Conservation (phyloP, 1,140 invertebrate genomes). For the Luehdorfia chinensis region DNA sequence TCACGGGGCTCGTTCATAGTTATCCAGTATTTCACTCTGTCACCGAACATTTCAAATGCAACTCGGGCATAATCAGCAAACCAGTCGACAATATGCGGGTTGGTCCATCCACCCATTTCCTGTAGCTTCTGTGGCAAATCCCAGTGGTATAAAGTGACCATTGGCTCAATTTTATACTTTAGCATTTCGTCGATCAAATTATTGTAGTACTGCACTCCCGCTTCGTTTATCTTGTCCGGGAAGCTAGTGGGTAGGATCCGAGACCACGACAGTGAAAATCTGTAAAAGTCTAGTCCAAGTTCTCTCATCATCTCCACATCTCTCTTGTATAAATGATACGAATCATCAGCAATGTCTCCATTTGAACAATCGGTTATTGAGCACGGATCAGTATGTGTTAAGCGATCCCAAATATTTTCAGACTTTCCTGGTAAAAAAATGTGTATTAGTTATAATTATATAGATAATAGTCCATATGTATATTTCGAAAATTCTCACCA, state of each 20-base stretch:
- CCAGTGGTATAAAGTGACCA: conserved; percentile 83
- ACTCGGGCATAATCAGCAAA: conserved; percentile 80
- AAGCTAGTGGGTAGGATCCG: conserved; percentile 80
- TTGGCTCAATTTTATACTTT: conserved; percentile 72
- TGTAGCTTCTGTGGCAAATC: conserved; percentile 80
- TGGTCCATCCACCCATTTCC: conserved; percentile 81
- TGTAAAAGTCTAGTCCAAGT: conserved; percentile 76
- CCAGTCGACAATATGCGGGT: conserved; percentile 78
- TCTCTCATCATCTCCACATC: conserved; percentile 75
- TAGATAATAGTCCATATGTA: neutral
- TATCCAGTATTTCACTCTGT: conserved; percentile 81
- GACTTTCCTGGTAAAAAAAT: conserved; percentile 60
- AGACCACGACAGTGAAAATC: conserved; percentile 83
- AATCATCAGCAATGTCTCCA: conserved; percentile 63
- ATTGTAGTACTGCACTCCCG: conserved; percentile 80
- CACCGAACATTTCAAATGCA: conserved; percentile 78
- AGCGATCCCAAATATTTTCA: conserved; percentile 78
- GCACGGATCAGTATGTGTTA: conserved; percentile 66
- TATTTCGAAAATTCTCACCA: conserved; percentile 50
- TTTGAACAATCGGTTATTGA: conserved; percentile 74
- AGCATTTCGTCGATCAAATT: conserved; percentile 79
- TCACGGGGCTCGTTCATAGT: conserved; percentile 84
- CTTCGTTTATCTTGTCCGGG: conserved; percentile 73
- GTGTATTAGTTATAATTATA: neutral
- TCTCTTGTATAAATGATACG: conserved; percentile 60